phyloP scores from a whole-genome alignment of 2,113 vertebrate species.

The Turnix velox region DNA sequence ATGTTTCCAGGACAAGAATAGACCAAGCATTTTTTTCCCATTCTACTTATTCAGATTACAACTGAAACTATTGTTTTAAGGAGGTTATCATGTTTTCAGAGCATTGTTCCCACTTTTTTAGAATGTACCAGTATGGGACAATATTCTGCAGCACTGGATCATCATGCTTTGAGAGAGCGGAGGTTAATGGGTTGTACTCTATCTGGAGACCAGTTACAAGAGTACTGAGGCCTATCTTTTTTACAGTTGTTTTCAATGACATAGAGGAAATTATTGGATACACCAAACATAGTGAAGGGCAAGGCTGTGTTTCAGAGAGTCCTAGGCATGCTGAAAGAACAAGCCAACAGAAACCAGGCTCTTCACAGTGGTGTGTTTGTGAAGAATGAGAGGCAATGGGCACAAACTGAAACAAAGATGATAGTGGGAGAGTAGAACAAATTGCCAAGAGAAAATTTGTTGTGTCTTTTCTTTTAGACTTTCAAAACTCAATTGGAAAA shows the following conservation, averaged over 20 bases:
- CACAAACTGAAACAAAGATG: neutral
- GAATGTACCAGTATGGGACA: neutral
- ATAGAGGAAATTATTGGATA: neutral
- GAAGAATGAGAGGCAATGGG: neutral
- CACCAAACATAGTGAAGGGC: neutral
- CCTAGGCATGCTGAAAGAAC: neutral
- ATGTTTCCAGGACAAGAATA: conserved; percentile 28
- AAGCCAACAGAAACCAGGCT: neutral
- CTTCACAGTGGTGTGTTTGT: neutral
- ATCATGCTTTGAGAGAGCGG: fast-evolving
- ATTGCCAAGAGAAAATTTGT: neutral
- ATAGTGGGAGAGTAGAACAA: neutral
- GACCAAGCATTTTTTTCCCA: neutral
- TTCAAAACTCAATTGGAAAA: neutral
- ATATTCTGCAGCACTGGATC: neutral
- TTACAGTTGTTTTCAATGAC: neutral
- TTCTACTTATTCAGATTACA: neutral
- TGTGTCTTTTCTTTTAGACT: neutral
- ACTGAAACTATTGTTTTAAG: neutral
- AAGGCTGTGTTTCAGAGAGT: neutral
- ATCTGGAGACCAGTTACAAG: neutral
- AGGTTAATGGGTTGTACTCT: neutral
- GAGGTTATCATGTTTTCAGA: neutral
- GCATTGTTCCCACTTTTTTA: neutral
- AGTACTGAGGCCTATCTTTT: neutral